Evolutionary conservation across 2,797 vertebrate species (phyloP).

Genomic region (Rhynchonycteris naso): DNA sequence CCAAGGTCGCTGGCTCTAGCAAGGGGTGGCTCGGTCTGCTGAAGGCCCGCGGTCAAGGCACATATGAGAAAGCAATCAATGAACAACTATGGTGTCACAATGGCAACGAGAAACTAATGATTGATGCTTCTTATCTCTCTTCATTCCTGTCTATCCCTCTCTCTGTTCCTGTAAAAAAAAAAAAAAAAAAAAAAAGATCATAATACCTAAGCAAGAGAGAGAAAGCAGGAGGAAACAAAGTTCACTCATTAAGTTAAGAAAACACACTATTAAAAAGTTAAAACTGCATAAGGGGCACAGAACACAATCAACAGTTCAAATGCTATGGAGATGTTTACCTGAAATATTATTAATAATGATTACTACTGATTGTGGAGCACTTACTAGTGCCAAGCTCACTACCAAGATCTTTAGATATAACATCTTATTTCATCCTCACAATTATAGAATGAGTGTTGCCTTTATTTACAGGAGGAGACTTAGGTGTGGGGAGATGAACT

Average conservation of each 20-base stretch:
- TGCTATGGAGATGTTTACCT: not conserved
- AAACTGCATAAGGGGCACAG: too few species aligned
- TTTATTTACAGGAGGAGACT: not conserved
- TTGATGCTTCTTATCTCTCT: too few species aligned
- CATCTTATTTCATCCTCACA: not conserved
- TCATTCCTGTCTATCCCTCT: too few species aligned
- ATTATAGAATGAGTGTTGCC: not conserved
- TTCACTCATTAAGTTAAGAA: slow-evolving; percentile 16
- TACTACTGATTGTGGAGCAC: not conserved
- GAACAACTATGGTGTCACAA: too few species aligned
- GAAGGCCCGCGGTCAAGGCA: too few species aligned
- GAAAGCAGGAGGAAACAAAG: slow-evolving; percentile 42
- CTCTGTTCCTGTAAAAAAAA: too few species aligned
- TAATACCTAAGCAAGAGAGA: slow-evolving; percentile 66
- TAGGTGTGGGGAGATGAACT: not conserved
- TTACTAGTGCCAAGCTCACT: not conserved
- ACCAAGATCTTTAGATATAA: not conserved
- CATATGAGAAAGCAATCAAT: too few species aligned
- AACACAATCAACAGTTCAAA: too few species aligned
- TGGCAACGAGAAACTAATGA: too few species aligned
- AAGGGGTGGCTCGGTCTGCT: too few species aligned
- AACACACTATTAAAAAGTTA: not conserved
- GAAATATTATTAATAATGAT: not conserved
- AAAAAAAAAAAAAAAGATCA: too few species aligned
- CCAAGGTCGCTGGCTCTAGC: too few species aligned